Base-by-base conservation (phyloP, 2,888 invertebrate species). In the Tipula unca region DNA sequence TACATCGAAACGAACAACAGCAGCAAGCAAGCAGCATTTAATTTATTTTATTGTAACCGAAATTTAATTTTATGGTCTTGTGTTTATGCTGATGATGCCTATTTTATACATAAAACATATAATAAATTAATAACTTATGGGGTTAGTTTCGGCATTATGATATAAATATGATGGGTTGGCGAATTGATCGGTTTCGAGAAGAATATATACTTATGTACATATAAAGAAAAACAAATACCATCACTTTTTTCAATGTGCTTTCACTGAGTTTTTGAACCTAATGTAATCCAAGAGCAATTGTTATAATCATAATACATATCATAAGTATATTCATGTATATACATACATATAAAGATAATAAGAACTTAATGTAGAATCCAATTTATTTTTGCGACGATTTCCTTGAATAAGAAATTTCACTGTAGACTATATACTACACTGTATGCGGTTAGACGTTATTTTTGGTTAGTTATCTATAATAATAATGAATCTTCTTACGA, bases 41-140 rank as follows among this genome's bases (percentile, higher is more conserved):
- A 69, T 69, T 69, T 69, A 25, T 69, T 69, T 69, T 69, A 69
- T 69, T 69, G 25, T 25, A 69, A 69, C 69, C 69, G 14, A 69
- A 69, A 69, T 69, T 69, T 69, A 69, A 69, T 69, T 69, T 69
- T 69, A 69, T 69, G 69, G 69, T 69, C 69, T 69, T 69, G 3
- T 25, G 25, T 69, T 69, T 69, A 69, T 69, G 69, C 69, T 69
- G 69, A 69, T 69, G 20, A 69, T 69, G 69, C 69, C 69, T 69
- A 69, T 69, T 69, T 25, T 25, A 54, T 54, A 54, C 13, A 69
- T 69, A 69, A 25, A 17, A 54, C 6, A 54, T 17, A 25, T 69
- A 69, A 69, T 69, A 69, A 69, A 69, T 69, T 69, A 69, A 69
- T 69, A 69, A 69, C 3, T 69, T 69, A 69, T 69, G 69, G 69